Evolutionary conservation across 2,113 vertebrate species (phyloP).

Genomic region (Illadopsis cleaveri): DNA sequence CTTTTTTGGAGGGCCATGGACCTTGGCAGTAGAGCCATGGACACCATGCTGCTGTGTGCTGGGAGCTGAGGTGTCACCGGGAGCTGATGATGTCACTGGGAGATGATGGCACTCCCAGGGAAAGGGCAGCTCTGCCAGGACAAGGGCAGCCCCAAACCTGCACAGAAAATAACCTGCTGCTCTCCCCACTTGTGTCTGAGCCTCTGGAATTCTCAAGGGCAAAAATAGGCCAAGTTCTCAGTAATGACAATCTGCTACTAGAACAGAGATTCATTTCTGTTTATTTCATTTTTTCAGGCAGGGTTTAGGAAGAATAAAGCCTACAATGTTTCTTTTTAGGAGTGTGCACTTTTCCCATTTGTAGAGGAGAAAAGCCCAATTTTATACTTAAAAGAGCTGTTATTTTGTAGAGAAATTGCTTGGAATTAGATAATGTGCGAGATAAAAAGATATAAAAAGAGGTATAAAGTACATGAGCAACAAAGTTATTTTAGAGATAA

Average conservation of each 20-base stretch:
- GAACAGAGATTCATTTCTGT: neutral
- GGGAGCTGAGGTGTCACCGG: neutral
- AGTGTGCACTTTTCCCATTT: neutral
- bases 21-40: neutral
- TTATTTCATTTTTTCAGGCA: neutral
- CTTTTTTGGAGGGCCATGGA: neutral
- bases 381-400: slow-evolving; percentile 1
- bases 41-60: accelerated
- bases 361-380: neutral
- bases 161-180: neutral
- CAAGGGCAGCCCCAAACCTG: neutral
- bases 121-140: neutral
- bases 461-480: neutral
- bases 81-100: neutral
- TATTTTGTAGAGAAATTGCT: slow-evolving; percentile 9
- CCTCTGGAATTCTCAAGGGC: neutral
- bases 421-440: neutral
- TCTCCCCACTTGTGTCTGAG: neutral
- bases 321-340: neutral
- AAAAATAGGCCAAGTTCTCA: neutral
- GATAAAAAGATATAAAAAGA: slow-evolving; percentile 12
- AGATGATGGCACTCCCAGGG: neutral
- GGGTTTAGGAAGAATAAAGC: neutral
- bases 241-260: neutral
- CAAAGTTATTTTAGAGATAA: slow-evolving; percentile 26